Conservation (phyloP, 2,888 invertebrate genomes). For the Eremobia ochroleuca region DNA sequence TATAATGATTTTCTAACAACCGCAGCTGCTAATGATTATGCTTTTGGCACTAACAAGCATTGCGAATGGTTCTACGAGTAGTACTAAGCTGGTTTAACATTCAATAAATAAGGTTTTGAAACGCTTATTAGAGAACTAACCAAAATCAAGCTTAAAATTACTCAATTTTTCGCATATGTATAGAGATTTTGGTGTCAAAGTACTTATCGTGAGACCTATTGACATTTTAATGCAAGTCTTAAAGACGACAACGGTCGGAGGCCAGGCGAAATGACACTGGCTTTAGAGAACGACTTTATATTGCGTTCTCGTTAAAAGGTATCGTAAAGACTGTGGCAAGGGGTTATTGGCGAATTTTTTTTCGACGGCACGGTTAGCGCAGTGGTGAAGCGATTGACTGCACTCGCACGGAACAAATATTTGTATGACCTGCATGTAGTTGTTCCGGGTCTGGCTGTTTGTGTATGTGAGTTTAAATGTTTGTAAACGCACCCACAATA, state of each 20-base stretch:
- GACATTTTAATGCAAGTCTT: no score
- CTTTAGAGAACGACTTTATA: not conserved
- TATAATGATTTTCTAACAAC: constrained; percentile 59
- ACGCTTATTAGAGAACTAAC: not conserved
- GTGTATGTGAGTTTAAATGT: no score
- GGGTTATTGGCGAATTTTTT: no score
- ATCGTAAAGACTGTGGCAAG: not conserved
- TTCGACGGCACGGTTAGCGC: no score
- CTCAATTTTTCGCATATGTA: no score
- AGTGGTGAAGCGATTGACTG: no score
- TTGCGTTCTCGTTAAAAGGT: not conserved
- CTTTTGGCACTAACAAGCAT: constrained; percentile 48
- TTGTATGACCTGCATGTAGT: no score
- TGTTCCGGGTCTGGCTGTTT: no score
- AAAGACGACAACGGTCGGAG: not conserved
- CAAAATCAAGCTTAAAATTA: not conserved
- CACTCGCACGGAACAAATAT: no score
- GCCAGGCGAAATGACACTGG: no score
- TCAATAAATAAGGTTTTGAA: constrained; percentile 19
- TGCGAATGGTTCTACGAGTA: constrained; percentile 35
- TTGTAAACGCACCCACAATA: no score
- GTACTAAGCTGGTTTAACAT: constrained; percentile 36
- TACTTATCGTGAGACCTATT: no score
- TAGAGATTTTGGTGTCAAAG: not conserved
- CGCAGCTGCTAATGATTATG: constrained; percentile 50